Conservation (phyloP, 2,888 invertebrate species). For the Pycnomerus fuliginosus region DNA sequence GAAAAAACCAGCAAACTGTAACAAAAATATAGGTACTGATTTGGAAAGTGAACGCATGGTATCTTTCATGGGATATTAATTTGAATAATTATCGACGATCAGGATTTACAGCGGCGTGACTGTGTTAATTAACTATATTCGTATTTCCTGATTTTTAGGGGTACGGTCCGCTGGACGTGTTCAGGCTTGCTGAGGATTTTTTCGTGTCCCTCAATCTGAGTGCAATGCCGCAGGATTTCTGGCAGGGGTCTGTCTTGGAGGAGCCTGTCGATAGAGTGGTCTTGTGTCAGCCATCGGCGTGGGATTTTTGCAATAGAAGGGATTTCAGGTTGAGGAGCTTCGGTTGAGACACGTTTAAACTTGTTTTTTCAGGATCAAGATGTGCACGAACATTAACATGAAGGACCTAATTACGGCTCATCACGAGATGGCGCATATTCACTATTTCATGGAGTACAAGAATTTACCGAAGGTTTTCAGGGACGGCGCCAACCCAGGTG, state of each 20-base stretch:
- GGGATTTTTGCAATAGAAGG: conserved; percentile 89
- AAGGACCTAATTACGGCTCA: conserved; percentile 85
- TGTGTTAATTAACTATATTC: conserved; percentile 1
- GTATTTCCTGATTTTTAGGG: conserved; percentile 58
- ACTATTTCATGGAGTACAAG: conserved; percentile 83
- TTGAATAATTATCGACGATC: conserved; percentile 5
- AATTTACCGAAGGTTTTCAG: conserved; percentile 83
- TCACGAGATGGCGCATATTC: conserved; percentile 90
- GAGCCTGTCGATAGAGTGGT: conserved; percentile 75
- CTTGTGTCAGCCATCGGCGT: conserved; percentile 88
- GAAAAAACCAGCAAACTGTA: conserved; percentile 3
- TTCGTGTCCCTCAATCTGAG: conserved; percentile 87
- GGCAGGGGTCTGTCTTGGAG: conserved; percentile 81
- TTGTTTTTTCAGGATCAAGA: conserved; percentile 70
- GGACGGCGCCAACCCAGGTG: conserved; percentile 93
- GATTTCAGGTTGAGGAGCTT: conserved; percentile 71
- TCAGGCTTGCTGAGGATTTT: conserved; percentile 87
- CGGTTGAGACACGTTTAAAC: background rate
- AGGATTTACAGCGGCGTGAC: too few species aligned
- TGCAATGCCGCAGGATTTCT: conserved; percentile 83
- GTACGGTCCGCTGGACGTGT: conserved; percentile 79
- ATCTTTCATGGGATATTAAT: conserved; percentile 8
- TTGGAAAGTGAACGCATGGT: conserved; percentile 9
- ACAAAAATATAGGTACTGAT: background rate
- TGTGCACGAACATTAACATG: conserved; percentile 84